phyloP scores from a whole-genome alignment of 2,888 invertebrate species.

The Rhingia campestris region DNA sequence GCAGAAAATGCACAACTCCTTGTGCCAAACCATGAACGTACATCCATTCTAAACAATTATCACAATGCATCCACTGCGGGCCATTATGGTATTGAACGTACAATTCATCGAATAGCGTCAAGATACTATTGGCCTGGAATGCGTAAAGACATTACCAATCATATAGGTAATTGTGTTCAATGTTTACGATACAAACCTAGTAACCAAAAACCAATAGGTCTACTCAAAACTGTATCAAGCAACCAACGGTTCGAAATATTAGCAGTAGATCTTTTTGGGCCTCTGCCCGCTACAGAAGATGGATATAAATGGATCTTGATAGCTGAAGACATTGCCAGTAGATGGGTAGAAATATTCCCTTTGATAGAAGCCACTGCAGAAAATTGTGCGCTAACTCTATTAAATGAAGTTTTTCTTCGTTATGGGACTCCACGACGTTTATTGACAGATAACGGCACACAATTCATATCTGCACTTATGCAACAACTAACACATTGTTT shows the following conservation, averaged over 20 bases:
- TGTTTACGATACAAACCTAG: constrained; percentile 37
- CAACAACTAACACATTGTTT: constrained; percentile 75
- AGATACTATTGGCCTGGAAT: constrained; percentile 10
- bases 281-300: constrained; percentile 46
- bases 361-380: constrained; percentile 77
- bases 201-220: constrained; percentile 65
- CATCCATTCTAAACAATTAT: neutral
- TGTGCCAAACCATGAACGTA: neutral
- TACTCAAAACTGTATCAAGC: constrained; percentile 68
- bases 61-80: constrained; percentile 1
- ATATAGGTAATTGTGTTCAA: constrained; percentile 5
- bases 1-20: constrained; percentile 9
- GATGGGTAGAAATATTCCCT: constrained; percentile 77
- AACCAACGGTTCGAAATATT: constrained; percentile 71
- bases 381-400: constrained; percentile 75
- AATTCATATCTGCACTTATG: constrained; percentile 79
- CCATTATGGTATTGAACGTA: constrained; percentile 1
- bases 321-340: constrained; percentile 76
- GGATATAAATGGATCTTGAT: constrained; percentile 76
- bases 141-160: constrained; percentile 3
- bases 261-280: constrained; percentile 70
- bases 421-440: constrained; percentile 78
- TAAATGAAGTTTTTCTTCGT: constrained; percentile 78
- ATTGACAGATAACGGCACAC: constrained; percentile 79
- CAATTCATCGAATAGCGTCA: neutral